phyloP scores from a whole-genome alignment of 1,140 invertebrate genomes.

The Drosophila yakuba region DNA sequence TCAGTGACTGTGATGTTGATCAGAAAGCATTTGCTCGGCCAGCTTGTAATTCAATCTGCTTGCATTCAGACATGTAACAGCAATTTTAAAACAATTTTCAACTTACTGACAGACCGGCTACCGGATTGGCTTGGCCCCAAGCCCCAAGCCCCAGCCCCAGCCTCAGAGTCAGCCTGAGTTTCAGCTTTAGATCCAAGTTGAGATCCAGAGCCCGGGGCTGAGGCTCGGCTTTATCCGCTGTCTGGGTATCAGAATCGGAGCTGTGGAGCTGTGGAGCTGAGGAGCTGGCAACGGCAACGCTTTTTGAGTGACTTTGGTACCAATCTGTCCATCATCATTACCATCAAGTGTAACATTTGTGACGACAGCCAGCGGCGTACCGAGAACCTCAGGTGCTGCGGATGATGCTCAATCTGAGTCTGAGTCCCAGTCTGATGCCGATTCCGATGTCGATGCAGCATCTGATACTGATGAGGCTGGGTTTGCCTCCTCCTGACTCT shows the following conservation, averaged over 20 bases:
- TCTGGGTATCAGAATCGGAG: slow-evolving; percentile 51
- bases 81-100: slow-evolving; percentile 85
- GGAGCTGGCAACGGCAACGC: slow-evolving; percentile 71
- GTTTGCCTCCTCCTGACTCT: slow-evolving; percentile 8
- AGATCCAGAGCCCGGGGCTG: slow-evolving; percentile 33
- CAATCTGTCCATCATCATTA: slow-evolving; percentile 85
- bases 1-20: slow-evolving; percentile 41
- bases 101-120: slow-evolving; percentile 83
- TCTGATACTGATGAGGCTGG: neutral
- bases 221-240: slow-evolving; percentile 46
- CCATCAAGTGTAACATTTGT: slow-evolving; percentile 84
- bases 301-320: slow-evolving; percentile 84
- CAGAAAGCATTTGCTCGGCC: slow-evolving; percentile 57
- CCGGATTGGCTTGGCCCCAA: slow-evolving; percentile 71
- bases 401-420: slow-evolving; percentile 23
- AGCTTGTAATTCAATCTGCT: slow-evolving; percentile 83
- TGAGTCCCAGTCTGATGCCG: slow-evolving; percentile 24
- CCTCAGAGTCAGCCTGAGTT: neutral
- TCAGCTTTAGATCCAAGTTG: neutral
- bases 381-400: slow-evolving; percentile 59
- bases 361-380: slow-evolving; percentile 77
- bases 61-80: slow-evolving; percentile 84
- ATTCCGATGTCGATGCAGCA: slow-evolving; percentile 26
- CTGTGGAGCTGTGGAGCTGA: neutral
- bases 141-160: slow-evolving; percentile 22